These are phyloP conservation scores for Mythimna albipuncta DNA, from an alignment of 2,888 invertebrate species.

Conservation along the genomic window DNA sequence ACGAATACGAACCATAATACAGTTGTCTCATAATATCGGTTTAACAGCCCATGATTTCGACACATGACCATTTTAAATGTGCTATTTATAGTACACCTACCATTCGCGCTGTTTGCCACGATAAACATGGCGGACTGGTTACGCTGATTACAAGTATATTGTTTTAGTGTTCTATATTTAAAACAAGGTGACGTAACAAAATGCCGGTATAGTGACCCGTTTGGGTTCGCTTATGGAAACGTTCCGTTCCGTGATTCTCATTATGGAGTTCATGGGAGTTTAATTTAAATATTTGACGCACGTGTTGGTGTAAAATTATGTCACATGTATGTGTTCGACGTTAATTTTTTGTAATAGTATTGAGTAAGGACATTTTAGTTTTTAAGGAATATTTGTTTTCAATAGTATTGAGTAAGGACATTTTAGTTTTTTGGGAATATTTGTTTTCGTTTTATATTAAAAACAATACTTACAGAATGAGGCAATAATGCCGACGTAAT, in stretches of 20 bases:
- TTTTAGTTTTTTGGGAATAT: not conserved
- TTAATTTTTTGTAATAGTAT: not conserved
- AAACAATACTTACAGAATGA: not conserved
- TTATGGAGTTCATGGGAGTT: conserved; percentile 16
- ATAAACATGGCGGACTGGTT: conserved; percentile 49
- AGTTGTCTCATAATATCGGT: conserved; percentile 26
- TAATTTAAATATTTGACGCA: conserved; percentile 9
- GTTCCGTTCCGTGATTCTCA: conserved; percentile 27
- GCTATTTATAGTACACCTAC: conserved; percentile 53
- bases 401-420: no score
- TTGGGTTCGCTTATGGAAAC: conserved; percentile 20
- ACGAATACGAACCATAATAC: conserved; percentile 9
- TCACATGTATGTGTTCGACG: not conserved
- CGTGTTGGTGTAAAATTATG: conserved; percentile 13
- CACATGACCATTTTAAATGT: conserved; percentile 46
- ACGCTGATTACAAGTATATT: conserved; percentile 58
- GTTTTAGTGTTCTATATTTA: conserved; percentile 59
- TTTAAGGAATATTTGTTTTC: not conserved
- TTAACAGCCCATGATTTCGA: conserved; percentile 28
- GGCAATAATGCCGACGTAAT: not conserved
- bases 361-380: not conserved
- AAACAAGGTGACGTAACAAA: conserved; percentile 43
- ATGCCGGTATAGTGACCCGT: conserved; percentile 44
- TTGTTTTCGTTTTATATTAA: not conserved
- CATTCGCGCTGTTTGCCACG: conserved; percentile 32